These are phyloP conservation scores for Solenodon paradoxus DNA, from an alignment of 2,113 vertebrate genomes.

Conservation along the genomic window DNA sequence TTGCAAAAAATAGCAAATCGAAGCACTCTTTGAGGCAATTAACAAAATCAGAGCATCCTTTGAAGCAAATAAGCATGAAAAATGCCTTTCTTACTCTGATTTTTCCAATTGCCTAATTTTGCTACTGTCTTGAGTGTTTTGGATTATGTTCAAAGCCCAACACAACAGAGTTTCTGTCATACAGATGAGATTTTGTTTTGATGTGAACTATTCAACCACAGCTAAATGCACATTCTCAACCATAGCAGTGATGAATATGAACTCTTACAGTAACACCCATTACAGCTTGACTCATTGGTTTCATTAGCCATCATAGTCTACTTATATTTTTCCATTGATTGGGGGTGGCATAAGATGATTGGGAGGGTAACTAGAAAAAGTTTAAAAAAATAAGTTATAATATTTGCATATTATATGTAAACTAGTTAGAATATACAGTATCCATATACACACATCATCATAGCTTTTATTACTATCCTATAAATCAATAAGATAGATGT, in stretches of 20 bases:
- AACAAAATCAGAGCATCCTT: slow-evolving; percentile 79
- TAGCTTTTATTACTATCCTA: background rate
- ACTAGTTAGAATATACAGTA: background rate
- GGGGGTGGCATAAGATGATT: background rate
- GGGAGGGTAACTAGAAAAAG: background rate
- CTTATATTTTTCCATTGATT: background rate
- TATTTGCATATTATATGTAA: background rate
- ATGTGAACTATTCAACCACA: slow-evolving; percentile 44
- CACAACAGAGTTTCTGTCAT: slow-evolving; percentile 12
- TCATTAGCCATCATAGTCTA: background rate
- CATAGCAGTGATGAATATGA: background rate
- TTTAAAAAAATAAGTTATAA: background rate
- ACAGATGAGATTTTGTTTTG: slow-evolving; percentile 58
- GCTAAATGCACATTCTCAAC: background rate
- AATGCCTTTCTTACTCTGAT: slow-evolving; percentile 63
- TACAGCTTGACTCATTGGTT: background rate
- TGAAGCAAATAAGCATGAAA: slow-evolving; percentile 73
- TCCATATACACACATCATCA: background rate
- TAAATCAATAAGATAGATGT: background rate
- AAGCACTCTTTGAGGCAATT: slow-evolving; percentile 78
- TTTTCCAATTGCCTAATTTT: slow-evolving; percentile 60
- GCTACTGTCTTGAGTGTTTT: slow-evolving; percentile 33
- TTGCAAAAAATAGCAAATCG: slow-evolving; percentile 79
- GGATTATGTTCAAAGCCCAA: slow-evolving; percentile 48
- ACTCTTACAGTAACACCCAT: background rate